These are phyloP conservation scores for Macrophya annulata DNA, from an alignment of 2,888 invertebrate genomes.

Conservation along the genomic window DNA sequence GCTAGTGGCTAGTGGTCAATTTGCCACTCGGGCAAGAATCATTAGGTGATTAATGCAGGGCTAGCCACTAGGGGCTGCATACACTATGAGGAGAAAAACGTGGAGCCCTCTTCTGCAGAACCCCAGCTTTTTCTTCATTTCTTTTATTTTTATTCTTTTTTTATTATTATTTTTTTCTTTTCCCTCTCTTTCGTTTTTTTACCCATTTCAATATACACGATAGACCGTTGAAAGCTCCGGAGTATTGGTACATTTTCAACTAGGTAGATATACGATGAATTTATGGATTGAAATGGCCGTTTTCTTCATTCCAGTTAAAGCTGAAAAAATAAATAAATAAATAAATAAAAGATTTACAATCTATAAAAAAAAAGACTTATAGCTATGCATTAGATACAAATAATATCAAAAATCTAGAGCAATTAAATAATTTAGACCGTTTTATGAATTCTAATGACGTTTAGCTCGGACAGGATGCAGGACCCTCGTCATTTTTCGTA, in stretches of 20 bases:
- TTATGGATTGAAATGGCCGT: not conserved
- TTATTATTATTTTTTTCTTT: too few relatives aligned
- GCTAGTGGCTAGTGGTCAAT: conserved; percentile 72
- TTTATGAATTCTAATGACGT: not conserved
- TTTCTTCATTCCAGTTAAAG: not conserved
- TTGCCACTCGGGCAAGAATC: conserved; percentile 78
- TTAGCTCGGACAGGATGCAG: conserved; percentile 31
- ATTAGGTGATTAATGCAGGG: conserved; percentile 70
- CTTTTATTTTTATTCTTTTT: conserved; percentile 53
- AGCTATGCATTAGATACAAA: not conserved
- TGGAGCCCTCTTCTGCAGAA: conserved; percentile 20
- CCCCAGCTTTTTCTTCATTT: conserved; percentile 35
- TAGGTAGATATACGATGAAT: not conserved
- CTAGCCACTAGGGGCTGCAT: conserved; percentile 43
- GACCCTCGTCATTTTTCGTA: conserved; percentile 20
- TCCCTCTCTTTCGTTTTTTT: conserved; percentile 56
- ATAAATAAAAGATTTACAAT: not conserved
- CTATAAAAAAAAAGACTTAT: not conserved
- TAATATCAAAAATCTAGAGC: not conserved
- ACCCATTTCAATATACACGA: conserved; percentile 55
- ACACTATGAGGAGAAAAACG: conserved; percentile 49
- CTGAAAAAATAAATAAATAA: too few relatives aligned
- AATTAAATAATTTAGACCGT: not conserved
- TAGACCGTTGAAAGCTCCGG: not conserved
- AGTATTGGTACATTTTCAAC: not conserved